Percentiles rank a stretch among this genome's conserved stretches.
These are phyloP conservation scores for Neoseiulus cucumeris DNA, from an alignment of 1,140 invertebrate genomes.

Conservation along the genomic window DNA sequence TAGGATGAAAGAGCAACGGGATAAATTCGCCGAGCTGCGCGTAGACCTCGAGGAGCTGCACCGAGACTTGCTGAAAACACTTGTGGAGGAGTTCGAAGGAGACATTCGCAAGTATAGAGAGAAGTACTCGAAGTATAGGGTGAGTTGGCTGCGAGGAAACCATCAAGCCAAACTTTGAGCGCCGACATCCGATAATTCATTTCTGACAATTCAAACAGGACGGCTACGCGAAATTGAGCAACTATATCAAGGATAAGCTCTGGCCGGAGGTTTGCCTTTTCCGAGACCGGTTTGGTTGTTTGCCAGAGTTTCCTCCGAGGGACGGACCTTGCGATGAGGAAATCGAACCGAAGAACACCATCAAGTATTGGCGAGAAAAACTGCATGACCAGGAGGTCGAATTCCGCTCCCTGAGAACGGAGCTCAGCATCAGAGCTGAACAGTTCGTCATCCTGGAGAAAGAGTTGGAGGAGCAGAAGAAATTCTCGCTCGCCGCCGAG, in stretches of 20 bases:
- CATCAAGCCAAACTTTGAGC: no score
- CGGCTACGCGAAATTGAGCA: neutral
- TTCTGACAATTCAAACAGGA: neutral
- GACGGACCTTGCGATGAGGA: neutral
- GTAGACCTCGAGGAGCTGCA: neutral
- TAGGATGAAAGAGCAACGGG: neutral
- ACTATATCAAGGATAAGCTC: neutral
- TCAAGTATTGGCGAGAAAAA: neutral
- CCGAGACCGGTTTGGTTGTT: neutral
- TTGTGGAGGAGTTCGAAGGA: neutral
- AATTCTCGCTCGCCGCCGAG: neutral
- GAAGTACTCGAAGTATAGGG: conserved; percentile 5
- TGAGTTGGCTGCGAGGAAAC: no score
- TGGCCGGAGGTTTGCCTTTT: neutral
- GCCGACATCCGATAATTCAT: no score
- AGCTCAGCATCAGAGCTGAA: neutral
- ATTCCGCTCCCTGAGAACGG: neutral
- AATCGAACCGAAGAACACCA: neutral
- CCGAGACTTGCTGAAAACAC: neutral
- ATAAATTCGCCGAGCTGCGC: neutral
- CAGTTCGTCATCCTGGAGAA: neutral
- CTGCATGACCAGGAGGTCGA: neutral
- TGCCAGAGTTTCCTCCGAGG: neutral
- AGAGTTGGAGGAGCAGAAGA: neutral
- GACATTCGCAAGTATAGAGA: neutral